phyloP scores from a whole-genome alignment of 2,113 vertebrate genomes.

The Oceanodroma tethys region DNA sequence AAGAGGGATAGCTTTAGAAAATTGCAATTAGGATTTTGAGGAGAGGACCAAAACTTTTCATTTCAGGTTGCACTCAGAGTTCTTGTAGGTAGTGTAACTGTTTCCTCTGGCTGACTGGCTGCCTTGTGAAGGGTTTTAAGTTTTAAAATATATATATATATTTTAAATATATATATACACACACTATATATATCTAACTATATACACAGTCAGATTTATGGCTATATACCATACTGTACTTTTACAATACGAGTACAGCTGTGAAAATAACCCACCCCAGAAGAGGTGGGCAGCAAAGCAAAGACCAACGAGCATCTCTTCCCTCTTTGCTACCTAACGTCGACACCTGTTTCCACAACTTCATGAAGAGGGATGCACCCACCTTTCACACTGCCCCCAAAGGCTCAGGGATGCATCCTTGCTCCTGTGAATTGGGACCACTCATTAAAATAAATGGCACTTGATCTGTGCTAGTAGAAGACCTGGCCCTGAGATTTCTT shows the following conservation, averaged over 20 bases:
- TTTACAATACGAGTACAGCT: neutral
- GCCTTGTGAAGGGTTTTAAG: neutral
- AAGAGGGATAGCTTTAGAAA: neutral
- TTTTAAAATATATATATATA: neutral
- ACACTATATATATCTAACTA: neutral
- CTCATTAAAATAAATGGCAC: neutral
- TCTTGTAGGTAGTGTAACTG: accelerated
- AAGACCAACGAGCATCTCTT: accelerated
- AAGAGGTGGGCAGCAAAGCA: neutral
- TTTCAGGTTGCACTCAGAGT: neutral
- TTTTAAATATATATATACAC: too few relatives aligned
- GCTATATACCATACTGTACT: too few relatives aligned
- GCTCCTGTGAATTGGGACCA: neutral
- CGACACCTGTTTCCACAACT: neutral
- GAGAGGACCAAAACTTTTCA: neutral
- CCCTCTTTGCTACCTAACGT: neutral
- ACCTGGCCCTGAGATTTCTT: neutral
- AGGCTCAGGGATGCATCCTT: neutral
- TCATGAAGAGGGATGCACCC: neutral
- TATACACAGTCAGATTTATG: neutral
- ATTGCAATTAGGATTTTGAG: neutral
- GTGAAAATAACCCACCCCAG: neutral
- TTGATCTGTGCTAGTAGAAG: neutral
- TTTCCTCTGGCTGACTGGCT: neutral
- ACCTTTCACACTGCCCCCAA: neutral